Evolutionary conservation across 2,888 invertebrate genomes (phyloP).

Genomic region (Hesperia comma): DNA sequence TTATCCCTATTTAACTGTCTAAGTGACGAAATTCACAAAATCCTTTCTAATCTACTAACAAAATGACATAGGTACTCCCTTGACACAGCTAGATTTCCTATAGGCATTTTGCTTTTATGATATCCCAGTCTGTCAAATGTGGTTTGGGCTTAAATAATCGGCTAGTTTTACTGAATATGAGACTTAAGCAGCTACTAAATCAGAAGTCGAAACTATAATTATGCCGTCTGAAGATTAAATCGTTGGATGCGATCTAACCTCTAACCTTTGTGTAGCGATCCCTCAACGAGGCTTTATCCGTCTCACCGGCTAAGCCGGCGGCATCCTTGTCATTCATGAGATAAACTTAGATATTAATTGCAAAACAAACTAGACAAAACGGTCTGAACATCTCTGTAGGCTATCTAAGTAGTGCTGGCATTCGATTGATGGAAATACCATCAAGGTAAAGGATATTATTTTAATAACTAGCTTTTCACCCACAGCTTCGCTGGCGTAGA

Average conservation of each 20-base stretch:
- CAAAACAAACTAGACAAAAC: not conserved
- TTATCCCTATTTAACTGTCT: too few species aligned
- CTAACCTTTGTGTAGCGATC: slow-evolving; percentile 23
- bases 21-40: too few species aligned
- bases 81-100: too few species aligned
- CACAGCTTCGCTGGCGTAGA: too few species aligned
- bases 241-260: slow-evolving; percentile 15
- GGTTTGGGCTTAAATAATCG: too few species aligned
- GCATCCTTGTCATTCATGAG: slow-evolving; percentile 22
- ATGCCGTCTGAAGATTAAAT: slow-evolving; percentile 24
- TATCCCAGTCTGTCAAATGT: too few species aligned
- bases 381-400: not conserved
- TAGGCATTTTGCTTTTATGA: too few species aligned
- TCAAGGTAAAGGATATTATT: too few species aligned
- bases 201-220: slow-evolving; percentile 26
- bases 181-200: not conserved
- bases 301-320: slow-evolving; percentile 8
- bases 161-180: not conserved
- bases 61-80: too few species aligned
- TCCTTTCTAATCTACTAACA: too few species aligned
- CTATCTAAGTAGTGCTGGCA: not conserved
- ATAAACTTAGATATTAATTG: slow-evolving; percentile 5
- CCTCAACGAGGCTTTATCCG: slow-evolving; percentile 10
- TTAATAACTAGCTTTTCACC: too few species aligned
- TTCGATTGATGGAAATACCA: too few species aligned